phyloP scores from a whole-genome alignment of 2,113 vertebrate species.

The Pelecanus crispus region DNA sequence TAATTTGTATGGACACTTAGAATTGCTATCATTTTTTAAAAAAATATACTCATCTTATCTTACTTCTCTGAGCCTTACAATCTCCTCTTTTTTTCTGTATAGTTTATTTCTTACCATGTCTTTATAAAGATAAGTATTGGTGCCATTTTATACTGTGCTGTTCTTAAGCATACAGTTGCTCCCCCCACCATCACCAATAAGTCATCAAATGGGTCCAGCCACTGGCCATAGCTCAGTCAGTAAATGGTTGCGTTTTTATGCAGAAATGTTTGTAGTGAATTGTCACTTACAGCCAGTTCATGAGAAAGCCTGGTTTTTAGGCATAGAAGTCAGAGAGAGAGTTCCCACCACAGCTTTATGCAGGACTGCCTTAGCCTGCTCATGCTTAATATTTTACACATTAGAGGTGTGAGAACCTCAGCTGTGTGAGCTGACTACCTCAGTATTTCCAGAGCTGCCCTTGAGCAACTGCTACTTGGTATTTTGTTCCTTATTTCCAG shows the following conservation, averaged over 20 bases:
- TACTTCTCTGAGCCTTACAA: not conserved
- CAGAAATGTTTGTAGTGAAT: not conserved
- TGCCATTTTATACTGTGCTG: not conserved
- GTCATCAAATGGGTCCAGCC: not conserved
- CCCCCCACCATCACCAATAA: not conserved
- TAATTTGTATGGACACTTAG: not conserved
- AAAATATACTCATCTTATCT: not conserved
- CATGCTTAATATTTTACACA: not conserved
- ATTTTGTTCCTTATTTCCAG: not conserved
- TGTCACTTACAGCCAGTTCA: not conserved
- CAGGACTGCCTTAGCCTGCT: not conserved
- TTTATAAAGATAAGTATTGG: not conserved
- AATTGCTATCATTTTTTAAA: not conserved
- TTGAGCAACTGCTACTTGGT: not conserved
- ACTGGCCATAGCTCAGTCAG: not conserved
- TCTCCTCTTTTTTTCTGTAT: not conserved
- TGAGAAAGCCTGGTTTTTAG: not conserved
- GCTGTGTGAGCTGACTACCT: not conserved
- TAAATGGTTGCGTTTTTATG: not conserved
- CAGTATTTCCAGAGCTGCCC: not conserved
- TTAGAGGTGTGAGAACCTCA: not conserved
- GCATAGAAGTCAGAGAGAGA: not conserved
- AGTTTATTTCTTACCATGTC: not conserved
- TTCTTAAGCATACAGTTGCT: not conserved
- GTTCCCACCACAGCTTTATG: not conserved